Evolutionary conservation across 35 echinoderm and acorn worm species (phyloP).

Genomic region (Nesometra sesokonis): DNA sequence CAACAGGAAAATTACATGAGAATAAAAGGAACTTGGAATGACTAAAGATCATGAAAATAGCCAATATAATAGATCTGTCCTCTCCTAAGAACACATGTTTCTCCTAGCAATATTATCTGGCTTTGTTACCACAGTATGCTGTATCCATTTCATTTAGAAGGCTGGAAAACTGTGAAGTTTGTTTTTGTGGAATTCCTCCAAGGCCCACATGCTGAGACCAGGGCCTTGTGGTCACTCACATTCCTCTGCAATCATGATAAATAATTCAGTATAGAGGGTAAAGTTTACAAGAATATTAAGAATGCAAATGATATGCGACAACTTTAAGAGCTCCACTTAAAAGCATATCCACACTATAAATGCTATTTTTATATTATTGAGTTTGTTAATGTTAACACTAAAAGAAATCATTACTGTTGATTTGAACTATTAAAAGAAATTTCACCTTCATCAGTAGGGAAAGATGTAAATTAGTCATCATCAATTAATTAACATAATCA

Average conservation of each 20-base stretch:
- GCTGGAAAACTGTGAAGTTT: not conserved
- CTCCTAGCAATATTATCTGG: not conserved
- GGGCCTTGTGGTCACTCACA: not conserved
- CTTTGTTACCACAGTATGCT: not conserved
- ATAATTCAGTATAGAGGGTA: not conserved
- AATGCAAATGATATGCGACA: not conserved
- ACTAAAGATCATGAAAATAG: too few species aligned
- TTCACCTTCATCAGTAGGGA: not conserved
- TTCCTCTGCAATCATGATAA: not conserved
- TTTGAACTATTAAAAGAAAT: not conserved
- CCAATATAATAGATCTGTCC: not conserved
- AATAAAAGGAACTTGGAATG: too few species aligned
- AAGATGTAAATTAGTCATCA: not conserved
- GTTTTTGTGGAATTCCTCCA: not conserved
- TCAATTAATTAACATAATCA: not conserved
- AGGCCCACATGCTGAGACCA: not conserved
- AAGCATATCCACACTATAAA: not conserved
- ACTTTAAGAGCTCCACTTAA: not conserved
- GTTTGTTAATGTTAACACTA: not conserved
- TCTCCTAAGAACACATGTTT: not conserved
- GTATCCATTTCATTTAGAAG: not conserved
- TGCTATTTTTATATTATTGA: not conserved
- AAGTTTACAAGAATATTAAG: not conserved
- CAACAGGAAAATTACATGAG: too few species aligned
- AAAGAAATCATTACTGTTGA: not conserved